Base-by-base conservation (phyloP, 2,888 invertebrate genomes). In the Troides oblongomaculatus region DNA sequence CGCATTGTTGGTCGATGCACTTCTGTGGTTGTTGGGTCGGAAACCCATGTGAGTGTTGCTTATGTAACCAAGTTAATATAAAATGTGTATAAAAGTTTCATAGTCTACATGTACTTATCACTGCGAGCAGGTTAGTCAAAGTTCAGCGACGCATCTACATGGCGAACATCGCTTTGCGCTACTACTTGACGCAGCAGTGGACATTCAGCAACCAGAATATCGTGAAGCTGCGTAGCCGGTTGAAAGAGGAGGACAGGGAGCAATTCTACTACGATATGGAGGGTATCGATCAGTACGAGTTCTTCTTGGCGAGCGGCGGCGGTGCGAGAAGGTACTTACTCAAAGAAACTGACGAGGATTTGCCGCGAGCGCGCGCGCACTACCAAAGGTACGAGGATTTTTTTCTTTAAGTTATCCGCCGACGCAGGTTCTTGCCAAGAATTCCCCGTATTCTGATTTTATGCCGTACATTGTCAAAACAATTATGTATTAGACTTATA, bases 141-240 rank as follows among this genome's bases (percentile, higher is more conserved):
- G 81, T 98, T 39, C 98, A 98, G 81, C 93, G 96, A n/a, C 95
- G 95, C 75, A 95, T 98, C 64, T 97, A 95, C 84, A 94, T 93
- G 30, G 96, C 97, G 0, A 95, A 96, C 78, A 89, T 92, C 67
- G 96, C 96, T 0, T 82, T 98, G 2, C 90, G 94, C 18, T 96
- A 96, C 83, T 98, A 97, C 81, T 93, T 96, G 1, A 93, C 92
- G 0, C 95, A 96, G 77, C 94, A 96, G 74, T 99, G 98, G 98
- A 88, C 88, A 0, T 97, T 97, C 78, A 84, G 88, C 62, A 96
- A 96, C 75, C 81, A 91, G 0, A 96, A 95, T 76, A 89, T 94
- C 70, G 74, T 93, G 8, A 81, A 79, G 0, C 85, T 96, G 23
- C 89, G 94, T 53, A 82, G 90, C 0, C 78, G 83, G 1, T 78